A percentile compares a stretch with the other conserved stretches of the same genome.
phyloP scores from a whole-genome alignment of 2,113 vertebrate genomes.

The Onychorhynchus coronatus region DNA sequence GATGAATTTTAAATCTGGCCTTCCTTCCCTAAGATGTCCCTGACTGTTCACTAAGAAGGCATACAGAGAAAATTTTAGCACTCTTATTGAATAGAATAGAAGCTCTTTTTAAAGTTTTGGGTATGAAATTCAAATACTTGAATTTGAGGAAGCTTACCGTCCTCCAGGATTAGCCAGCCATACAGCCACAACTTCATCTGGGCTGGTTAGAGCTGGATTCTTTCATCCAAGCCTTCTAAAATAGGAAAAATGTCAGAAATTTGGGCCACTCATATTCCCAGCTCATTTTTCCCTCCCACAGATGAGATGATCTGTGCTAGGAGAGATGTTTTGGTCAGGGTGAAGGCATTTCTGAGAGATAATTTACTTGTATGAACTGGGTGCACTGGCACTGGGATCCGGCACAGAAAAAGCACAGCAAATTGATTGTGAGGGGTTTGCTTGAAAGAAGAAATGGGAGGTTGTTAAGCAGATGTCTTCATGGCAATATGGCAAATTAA shows the following conservation, averaged over 20 bases:
- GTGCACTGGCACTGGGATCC: background rate
- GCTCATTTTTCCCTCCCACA: background rate
- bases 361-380: accelerated
- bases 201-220: background rate
- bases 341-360: background rate
- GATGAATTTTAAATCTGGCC: background rate
- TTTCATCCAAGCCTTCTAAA: background rate
- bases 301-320: background rate
- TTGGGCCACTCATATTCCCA: background rate
- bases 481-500: background rate
- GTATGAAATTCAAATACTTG: background rate
- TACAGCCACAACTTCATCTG: background rate
- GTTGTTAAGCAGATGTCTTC: background rate
- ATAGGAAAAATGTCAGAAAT: background rate
- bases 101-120: background rate
- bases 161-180: background rate
- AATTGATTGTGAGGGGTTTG: background rate
- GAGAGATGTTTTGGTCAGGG: background rate
- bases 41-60: background rate
- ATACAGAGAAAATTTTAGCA: background rate
- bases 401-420: accelerated
- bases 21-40: background rate
- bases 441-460: background rate
- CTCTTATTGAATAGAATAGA: background rate
- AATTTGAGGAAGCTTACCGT: background rate